Conservation (phyloP, 2,888 invertebrate species). For the Amaurobius ferox region DNA sequence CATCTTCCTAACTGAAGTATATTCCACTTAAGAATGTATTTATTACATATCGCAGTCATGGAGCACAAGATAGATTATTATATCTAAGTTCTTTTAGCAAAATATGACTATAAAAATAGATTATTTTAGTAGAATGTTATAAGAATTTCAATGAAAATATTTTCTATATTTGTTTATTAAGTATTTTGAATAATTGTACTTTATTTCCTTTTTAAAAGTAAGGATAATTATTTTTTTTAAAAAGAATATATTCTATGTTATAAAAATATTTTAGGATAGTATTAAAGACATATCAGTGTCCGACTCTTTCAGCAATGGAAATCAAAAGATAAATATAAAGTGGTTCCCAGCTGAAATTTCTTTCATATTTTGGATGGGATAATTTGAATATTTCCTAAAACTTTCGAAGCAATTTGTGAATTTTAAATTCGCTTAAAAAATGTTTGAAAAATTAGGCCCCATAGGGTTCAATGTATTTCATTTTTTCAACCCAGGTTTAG, state of each 20-base stretch:
- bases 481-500: too few species aligned
- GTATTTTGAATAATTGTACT: neutral
- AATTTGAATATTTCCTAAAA: too few species aligned
- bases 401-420: too few species aligned
- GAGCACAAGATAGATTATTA: neutral
- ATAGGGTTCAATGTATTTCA: too few species aligned
- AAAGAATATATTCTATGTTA: neutral
- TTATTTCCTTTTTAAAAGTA: neutral
- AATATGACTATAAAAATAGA: neutral
- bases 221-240: neutral
- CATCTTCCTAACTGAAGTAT: neutral
- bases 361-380: too few species aligned
- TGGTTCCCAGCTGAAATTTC: neutral
- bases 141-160: neutral
- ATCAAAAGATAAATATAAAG: neutral
- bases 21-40: neutral
- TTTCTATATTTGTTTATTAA: conserved; percentile 7
- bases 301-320: neutral
- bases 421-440: too few species aligned
- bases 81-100: conserved; percentile 10
- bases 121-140: neutral
- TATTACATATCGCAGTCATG: neutral
- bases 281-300: neutral
- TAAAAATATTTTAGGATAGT: neutral
- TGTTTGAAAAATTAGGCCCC: too few species aligned